Conservation (phyloP, 2,888 invertebrate genomes). For the Macrostomum cliftonense region DNA sequence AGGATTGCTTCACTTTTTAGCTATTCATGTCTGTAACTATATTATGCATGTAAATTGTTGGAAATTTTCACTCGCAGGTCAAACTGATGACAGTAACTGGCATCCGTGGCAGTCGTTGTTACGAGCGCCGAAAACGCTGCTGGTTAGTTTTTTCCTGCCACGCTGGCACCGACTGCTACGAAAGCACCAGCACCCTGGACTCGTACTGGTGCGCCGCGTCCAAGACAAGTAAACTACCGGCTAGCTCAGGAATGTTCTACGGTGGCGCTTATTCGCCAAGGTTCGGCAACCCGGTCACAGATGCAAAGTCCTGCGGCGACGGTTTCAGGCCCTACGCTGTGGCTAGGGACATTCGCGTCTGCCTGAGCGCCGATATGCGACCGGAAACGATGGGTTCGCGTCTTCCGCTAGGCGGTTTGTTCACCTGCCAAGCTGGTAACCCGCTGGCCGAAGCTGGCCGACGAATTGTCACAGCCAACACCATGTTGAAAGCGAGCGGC, state of each 20-base stretch:
- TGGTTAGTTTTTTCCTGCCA: too few species aligned
- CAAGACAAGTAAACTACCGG: slow-evolving; percentile 11
- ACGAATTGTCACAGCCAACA: too few species aligned
- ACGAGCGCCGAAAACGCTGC: not conserved
- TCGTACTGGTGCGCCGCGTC: slow-evolving; percentile 22
- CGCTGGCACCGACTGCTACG: too few species aligned
- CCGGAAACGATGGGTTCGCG: slow-evolving; percentile 14
- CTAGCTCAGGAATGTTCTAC: slow-evolving; percentile 19
- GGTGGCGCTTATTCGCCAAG: slow-evolving; percentile 20
- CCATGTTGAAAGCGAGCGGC: too few species aligned
- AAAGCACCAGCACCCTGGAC: not conserved
- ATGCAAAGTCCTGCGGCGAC: slow-evolving; percentile 15
- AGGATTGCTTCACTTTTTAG: too few species aligned
- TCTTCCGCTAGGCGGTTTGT: slow-evolving; percentile 23
- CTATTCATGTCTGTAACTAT: too few species aligned
- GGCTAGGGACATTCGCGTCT: slow-evolving; percentile 16
- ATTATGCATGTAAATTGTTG: too few species aligned
- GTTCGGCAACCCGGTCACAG: slow-evolving; percentile 17
- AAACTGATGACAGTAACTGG: slow-evolving; percentile 6
- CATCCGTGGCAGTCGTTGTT: slow-evolving; percentile 1
- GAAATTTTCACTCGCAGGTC: slow-evolving; percentile 14
- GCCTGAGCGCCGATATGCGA: slow-evolving; percentile 23
- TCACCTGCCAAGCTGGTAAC: slow-evolving; percentile 20
- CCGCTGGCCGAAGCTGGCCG: slow-evolving; percentile 9
- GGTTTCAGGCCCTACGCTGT: slow-evolving; percentile 17